These are phyloP conservation scores for Halocynthia roretzi DNA, from an alignment of 23 tunicate genomes.

Conservation along the genomic window DNA sequence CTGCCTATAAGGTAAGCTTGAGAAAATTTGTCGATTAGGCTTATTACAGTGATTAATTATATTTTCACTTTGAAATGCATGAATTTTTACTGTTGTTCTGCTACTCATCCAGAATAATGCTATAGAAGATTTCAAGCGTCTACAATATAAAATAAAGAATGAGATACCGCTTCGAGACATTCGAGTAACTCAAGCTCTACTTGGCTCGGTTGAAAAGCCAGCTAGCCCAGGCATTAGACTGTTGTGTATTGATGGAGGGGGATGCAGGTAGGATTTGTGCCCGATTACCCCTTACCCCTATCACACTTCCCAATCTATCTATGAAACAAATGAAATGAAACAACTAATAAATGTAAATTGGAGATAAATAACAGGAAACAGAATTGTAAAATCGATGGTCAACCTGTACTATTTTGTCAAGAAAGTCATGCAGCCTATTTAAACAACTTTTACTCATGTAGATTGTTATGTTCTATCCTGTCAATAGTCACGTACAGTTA, in stretches of 20 bases:
- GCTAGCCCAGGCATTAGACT: conserved; percentile 49
- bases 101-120: conserved; percentile 46
- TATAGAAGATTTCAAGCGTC: conserved; percentile 50
- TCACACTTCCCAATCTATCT: not conserved
- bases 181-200: conserved; percentile 76
- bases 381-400: no score
- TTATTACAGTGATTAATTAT: no score
- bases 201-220: conserved; percentile 82
- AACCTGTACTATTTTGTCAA: no score
- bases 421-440: no score
- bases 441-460: no score
- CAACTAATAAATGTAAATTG: no score
- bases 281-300: not conserved
- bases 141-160: conserved; percentile 30
- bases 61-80: not conserved
- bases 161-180: conserved; percentile 23
- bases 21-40: no score
- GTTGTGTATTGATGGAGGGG: conserved; percentile 88
- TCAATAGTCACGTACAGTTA: no score
- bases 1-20: conserved; percentile 67
- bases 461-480: no score
- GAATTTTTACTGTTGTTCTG: not conserved
- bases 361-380: no score
- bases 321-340: not conserved
- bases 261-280: conserved; percentile 48